Base-by-base conservation (phyloP, 2,113 vertebrate species). In the Actenoides lindsayi region DNA sequence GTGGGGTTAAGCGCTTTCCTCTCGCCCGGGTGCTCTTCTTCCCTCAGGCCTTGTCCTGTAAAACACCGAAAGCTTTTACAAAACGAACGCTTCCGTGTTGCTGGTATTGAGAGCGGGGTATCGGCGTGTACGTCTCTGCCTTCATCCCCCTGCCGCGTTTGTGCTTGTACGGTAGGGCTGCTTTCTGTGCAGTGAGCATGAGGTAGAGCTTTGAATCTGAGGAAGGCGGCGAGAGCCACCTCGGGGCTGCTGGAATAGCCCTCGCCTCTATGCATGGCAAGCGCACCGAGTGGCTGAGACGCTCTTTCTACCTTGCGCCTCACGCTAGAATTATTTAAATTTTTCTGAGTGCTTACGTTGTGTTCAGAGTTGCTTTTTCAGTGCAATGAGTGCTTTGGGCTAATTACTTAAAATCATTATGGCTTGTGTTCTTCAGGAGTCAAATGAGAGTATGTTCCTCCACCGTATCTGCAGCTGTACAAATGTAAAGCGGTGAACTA, bases 381-480 rank as follows among this genome's bases (percentile, higher is more conserved):
- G 16, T 1, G 37, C 28, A 0, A 0, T 20, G 24, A 24, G 41
- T 15, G 21, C 39, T n/a, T 5, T n/a, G 31, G 25, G 5, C 20
- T 39, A 2, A 11, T 37, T 17, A 2, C 37, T 13, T 31, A 2
- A 48, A 13, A 21, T 3, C 6, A 0, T 2, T 19, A 2, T 0
- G 25, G 27, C 13, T 39, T 6, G 0, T 2, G 10, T 15, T 51
- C 23, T 23, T 20, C 6, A 10, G 74, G 30, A n/a, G 44, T 48
- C 67, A 25, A n/a, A 13, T 15, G 6, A 5, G 3, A 35, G 31
- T 20, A 1, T 21, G 0, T 27, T 24, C 11, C 14, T 15, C 4
- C 39, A 2, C 2, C 6, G 1, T 27, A 27, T 37, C 28, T 14
- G 39, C 13, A 19, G 56, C 54, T 25, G n/a, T 24, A 1, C 30